Conservation (phyloP, 2,888 invertebrate species). For the Griposia aprilina region DNA sequence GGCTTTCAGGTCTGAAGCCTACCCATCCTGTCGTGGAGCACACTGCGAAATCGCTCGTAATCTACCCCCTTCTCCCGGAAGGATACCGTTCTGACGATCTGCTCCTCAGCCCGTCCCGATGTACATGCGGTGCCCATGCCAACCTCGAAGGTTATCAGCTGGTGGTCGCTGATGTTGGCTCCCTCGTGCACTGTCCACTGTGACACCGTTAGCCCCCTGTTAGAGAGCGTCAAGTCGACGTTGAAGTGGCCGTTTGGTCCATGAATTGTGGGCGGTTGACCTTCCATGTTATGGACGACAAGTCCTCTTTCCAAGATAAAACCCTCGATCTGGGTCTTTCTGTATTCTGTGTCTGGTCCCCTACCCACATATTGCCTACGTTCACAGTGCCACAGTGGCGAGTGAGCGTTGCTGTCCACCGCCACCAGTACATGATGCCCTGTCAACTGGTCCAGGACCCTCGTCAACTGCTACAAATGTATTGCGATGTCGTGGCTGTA, state of each 20-base stretch:
- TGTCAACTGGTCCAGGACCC: conserved; percentile 36
- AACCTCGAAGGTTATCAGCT: conserved; percentile 41
- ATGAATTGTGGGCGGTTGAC: conserved; percentile 46
- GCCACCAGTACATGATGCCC: conserved; percentile 50
- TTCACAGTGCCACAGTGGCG: conserved; percentile 62
- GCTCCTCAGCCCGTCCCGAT: background rate
- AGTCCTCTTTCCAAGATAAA: background rate
- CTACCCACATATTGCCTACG: conserved; percentile 49
- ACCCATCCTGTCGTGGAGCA: background rate
- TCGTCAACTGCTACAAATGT: conserved; percentile 29
- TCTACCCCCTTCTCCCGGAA: conserved; percentile 21
- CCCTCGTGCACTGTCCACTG: conserved; percentile 59
- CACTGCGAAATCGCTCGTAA: background rate
- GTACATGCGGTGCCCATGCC: background rate
- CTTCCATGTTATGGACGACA: background rate
- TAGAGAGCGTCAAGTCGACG: conserved; percentile 61
- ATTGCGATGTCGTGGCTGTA: background rate
- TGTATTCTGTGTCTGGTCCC: conserved; percentile 5
- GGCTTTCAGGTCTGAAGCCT: background rate
- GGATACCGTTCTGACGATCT: background rate
- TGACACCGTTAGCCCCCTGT: conserved; percentile 26
- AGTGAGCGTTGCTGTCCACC: conserved; percentile 66
- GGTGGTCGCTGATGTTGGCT: conserved; percentile 60
- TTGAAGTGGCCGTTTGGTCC: conserved; percentile 54
- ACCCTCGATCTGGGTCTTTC: conserved; percentile 7